Percentiles rank a stretch among this genome's conserved stretches.
These are phyloP conservation scores for Mesocentrotus franciscanus DNA, from an alignment of 53 echinoderm and acorn worm species.

Conservation along the genomic window DNA sequence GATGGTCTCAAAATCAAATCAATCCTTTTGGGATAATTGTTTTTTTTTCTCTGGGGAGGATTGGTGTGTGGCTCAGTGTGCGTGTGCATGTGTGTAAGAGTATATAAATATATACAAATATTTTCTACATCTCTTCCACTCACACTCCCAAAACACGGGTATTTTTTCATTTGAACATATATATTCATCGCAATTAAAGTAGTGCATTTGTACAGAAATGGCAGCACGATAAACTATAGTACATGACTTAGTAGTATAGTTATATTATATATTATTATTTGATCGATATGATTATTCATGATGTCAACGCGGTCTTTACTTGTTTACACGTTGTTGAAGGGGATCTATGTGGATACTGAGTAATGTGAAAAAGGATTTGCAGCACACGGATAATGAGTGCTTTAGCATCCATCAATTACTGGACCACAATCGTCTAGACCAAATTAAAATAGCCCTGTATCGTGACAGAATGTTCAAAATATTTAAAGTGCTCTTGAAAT, in stretches of 20 bases:
- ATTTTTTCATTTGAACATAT: no score
- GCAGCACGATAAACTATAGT: neutral
- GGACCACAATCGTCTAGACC: neutral
- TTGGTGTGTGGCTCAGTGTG: no score
- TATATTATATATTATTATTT: neutral
- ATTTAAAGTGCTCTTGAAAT: neutral
- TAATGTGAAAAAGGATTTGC: neutral
- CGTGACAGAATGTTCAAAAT: neutral
- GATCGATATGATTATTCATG: neutral
- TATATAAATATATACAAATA: no score
- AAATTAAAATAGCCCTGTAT: neutral
- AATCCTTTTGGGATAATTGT: no score
- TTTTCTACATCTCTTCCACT: no score
- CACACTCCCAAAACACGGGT: no score
- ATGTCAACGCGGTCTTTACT: neutral
- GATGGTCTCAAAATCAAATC: no score
- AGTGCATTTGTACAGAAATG: no score
- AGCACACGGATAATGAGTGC: neutral
- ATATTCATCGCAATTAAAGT: no score
- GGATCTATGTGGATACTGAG: neutral
- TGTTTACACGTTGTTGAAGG: neutral
- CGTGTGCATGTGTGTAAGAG: no score
- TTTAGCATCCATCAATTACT: neutral
- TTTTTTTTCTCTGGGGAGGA: no score
- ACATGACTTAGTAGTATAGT: neutral